Percentiles rank a stretch among this genome's conserved stretches.
Conservation (phyloP, 2,113 vertebrate genomes). For the Rhabdomys dilectus region DNA sequence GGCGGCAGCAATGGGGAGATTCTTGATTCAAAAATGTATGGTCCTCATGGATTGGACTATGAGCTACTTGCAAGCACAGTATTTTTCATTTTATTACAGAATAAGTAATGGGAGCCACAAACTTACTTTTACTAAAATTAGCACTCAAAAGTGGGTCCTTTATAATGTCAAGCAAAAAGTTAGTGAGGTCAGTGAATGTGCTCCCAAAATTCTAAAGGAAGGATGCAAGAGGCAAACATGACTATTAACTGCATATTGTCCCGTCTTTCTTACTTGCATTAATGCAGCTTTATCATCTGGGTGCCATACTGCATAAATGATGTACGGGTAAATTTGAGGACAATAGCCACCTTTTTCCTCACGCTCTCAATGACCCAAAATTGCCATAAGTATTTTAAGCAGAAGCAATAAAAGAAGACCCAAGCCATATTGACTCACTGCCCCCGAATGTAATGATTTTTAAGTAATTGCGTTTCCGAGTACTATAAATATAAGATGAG, state of each 20-base stretch:
- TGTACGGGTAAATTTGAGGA: slow-evolving; percentile 52
- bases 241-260: neutral
- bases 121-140: slow-evolving; percentile 47
- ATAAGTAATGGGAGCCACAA: slow-evolving; percentile 1
- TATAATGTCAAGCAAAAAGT: neutral
- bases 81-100: neutral
- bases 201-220: slow-evolving; percentile 2
- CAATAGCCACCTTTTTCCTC: neutral
- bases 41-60: neutral
- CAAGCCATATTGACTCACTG: neutral
- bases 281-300: neutral
- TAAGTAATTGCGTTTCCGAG: slow-evolving; percentile 43
- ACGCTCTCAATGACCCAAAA: neutral
- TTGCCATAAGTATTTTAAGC: neutral
- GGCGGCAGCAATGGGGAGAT: neutral
- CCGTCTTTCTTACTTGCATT: neutral
- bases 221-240: neutral
- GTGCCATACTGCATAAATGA: neutral
- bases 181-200: neutral
- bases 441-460: neutral
- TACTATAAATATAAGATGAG: neutral
- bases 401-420: slow-evolving; percentile 33
- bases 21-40: neutral
- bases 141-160: neutral
- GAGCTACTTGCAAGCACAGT: neutral